Evolutionary conservation across 2,888 invertebrate species (phyloP), one percentile per base, ranked within the genome.

Genomic region (Litoditis marina): DNA sequence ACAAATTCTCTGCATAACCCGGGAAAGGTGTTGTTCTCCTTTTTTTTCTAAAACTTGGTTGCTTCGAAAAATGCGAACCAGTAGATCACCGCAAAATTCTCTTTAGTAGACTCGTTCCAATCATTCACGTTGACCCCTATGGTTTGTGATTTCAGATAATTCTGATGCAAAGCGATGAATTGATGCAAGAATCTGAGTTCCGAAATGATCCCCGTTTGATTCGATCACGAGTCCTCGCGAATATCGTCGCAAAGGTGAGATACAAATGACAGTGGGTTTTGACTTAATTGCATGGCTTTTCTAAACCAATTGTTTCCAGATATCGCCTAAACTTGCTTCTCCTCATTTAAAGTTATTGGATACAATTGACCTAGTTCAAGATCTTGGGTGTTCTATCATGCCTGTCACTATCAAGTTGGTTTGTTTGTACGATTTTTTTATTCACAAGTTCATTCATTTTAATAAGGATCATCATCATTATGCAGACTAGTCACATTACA

Each of bases 321-420:
- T 72, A 34, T 56, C 68, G 1, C 60, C 66, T 5, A 65, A 66
- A 27, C 22, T 39, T n/a, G 60, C 69, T 16, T 54, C 52, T 13
- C 66, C 69, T 25, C 63, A 66, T 44, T 27, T 68, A 16, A 67
- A 63, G n/a, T 60, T 65, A 60, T 44, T 73, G 28, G 66, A 71
- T 50, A 66, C 69, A 1, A 60, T 73, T 13, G 73, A 73, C 34
- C 34, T 67, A 19, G 71, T 71, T 4, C 57, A 65, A 16, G 73
- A 73, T 22, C 50, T 73, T 11, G 73, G 73, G 32, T 73, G 66
- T 44, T 66, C 64, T 1, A 68, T 68, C 39, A 65, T 68, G 68
- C 69, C 73, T 19, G 68, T 68, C 36, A 56, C 65, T 2, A 65
- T 73, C 42, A 71, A 69, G 60, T 68, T n/a, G 30, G 54, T 36